Evolutionary conservation across 2,113 vertebrate species (phyloP).

Genomic region (Laticauda colubrina): DNA sequence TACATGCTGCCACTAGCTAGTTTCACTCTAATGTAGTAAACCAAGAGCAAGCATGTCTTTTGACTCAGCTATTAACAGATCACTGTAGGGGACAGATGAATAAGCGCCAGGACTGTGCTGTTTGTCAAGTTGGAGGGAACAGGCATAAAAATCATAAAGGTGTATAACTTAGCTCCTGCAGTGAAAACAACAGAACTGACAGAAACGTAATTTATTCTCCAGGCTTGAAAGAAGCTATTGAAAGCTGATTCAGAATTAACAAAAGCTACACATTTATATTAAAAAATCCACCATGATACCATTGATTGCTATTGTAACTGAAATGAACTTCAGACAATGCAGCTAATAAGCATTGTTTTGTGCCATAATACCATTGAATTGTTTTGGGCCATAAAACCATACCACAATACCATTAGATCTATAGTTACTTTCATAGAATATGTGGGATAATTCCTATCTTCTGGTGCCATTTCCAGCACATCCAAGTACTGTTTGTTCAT

Average conservation of each 20-base stretch:
- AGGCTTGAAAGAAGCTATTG: not conserved
- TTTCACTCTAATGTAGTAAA: conserved; percentile 45
- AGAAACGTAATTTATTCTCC: not conserved
- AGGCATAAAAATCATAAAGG: conserved; percentile 2
- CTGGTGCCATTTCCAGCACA: not conserved
- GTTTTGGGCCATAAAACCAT: not conserved
- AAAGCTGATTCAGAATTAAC: not conserved
- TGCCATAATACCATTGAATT: not conserved
- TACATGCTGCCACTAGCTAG: conserved; percentile 35
- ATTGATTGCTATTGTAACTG: not conserved
- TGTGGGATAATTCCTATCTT: not conserved
- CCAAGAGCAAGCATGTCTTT: conserved; percentile 22
- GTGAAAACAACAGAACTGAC: conserved; percentile 26
- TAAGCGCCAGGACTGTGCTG: conserved; percentile 11
- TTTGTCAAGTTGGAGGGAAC: conserved; percentile 8
- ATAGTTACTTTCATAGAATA: not conserved
- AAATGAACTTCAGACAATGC: not conserved
- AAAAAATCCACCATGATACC: not conserved
- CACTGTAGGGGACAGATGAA: conserved; percentile 35
- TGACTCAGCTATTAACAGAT: conserved; percentile 52
- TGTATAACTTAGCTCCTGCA: not conserved
- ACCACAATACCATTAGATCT: not conserved
- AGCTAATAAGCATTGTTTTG: not conserved
- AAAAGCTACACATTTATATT: not conserved
- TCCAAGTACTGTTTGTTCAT: not conserved